Evolutionary conservation across 2,797 vertebrate species (phyloP).

Genomic region (Cossypha dichroa): DNA sequence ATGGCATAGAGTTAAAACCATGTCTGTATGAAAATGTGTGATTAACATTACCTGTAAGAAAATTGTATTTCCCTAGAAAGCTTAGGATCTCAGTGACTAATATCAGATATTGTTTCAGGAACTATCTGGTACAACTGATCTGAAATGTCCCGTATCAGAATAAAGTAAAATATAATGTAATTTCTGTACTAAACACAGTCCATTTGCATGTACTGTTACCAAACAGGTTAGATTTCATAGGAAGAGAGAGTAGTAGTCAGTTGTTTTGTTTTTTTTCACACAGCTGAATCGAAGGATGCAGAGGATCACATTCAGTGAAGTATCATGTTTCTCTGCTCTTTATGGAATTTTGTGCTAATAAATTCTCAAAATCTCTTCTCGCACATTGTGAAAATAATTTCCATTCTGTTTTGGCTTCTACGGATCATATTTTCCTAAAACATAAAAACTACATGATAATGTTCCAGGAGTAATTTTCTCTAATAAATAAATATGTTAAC

Average conservation of each 20-base stretch:
- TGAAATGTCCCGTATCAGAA: background rate
- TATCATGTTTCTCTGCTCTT: background rate
- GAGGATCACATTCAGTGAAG: background rate
- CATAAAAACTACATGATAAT: background rate
- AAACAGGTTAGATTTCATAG: background rate
- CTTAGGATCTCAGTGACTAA: background rate
- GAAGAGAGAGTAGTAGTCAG: background rate
- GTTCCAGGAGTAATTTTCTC: background rate
- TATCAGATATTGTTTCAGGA: background rate
- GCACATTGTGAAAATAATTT: background rate
- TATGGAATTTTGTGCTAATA: background rate
- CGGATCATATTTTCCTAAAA: background rate
- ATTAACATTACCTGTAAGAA: background rate
- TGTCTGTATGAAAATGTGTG: background rate
- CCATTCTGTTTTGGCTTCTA: background rate
- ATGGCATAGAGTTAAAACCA: background rate
- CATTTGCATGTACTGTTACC: background rate
- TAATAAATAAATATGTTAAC: background rate
- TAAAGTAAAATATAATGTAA: background rate
- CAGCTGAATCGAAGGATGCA: background rate
- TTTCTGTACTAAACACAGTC: background rate
- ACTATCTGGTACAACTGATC: background rate
- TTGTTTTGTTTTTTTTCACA: background rate
- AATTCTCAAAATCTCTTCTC: background rate
- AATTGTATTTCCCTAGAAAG: background rate